A percentile compares a stretch with the other conserved stretches of the same genome.
These are phyloP conservation scores for Pachyrhynchus sulphureomaculatus DNA, from an alignment of 1,140 invertebrate species.

Conservation along the genomic window DNA sequence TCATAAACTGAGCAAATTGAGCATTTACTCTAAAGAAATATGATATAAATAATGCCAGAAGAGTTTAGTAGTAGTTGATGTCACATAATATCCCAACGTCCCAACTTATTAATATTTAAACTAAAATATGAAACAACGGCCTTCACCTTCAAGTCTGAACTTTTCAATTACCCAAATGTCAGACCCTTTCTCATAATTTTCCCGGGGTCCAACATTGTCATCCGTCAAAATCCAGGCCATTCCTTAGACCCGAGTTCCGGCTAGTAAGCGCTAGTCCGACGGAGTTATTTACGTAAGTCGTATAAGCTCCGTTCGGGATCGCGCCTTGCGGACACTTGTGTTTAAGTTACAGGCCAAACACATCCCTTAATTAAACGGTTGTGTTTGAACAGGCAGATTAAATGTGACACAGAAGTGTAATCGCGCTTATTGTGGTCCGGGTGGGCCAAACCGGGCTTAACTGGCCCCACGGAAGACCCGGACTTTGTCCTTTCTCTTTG, in stretches of 20 bases:
- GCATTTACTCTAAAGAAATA: too few relatives aligned
- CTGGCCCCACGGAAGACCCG: slow-evolving; percentile 14
- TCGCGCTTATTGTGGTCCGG: slow-evolving; percentile 52
- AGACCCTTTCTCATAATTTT: too few relatives aligned
- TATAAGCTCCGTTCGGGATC: slow-evolving; percentile 34
- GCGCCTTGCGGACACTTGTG: slow-evolving; percentile 50
- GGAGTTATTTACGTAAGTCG: slow-evolving; percentile 44
- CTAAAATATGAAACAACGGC: too few relatives aligned
- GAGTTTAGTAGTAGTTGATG: too few relatives aligned
- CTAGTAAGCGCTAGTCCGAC: slow-evolving; percentile 12
- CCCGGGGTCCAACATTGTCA: too few relatives aligned
- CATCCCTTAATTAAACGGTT: slow-evolving; percentile 54
- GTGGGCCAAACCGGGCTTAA: slow-evolving; percentile 35
- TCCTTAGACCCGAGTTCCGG: slow-evolving; percentile 3
- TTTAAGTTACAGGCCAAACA: slow-evolving; percentile 52
- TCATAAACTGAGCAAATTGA: too few relatives aligned
- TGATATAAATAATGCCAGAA: too few relatives aligned
- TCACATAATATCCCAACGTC: too few relatives aligned
- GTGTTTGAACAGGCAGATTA: slow-evolving; percentile 54
- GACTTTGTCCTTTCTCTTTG: slow-evolving; percentile 15
- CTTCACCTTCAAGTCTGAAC: too few relatives aligned
- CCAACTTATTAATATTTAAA: too few relatives aligned
- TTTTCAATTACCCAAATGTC: too few relatives aligned
- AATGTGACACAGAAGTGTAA: slow-evolving; percentile 55
- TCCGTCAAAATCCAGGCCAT: too few relatives aligned